Conservation (phyloP, 2,797 vertebrate genomes). For the Mus caroli region DNA sequence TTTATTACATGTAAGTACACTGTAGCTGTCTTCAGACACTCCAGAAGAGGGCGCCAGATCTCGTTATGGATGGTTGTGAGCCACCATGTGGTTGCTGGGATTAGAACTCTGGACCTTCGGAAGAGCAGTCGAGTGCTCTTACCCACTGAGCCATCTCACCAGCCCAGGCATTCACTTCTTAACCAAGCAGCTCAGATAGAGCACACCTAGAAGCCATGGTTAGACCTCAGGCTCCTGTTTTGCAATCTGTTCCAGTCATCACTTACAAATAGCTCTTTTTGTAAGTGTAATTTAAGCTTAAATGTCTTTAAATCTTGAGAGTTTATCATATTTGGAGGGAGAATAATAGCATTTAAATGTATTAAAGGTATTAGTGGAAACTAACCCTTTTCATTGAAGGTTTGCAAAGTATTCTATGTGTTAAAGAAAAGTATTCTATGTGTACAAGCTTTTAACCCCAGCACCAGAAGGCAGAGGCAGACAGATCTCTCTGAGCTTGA, state of each 20-base stretch:
- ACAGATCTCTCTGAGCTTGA: not conserved
- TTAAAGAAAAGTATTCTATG: not conserved
- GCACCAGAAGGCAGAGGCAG: not conserved
- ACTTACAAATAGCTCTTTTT: not conserved
- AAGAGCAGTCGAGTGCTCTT: too few species aligned
- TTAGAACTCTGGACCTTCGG: too few species aligned
- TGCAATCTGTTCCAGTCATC: not conserved
- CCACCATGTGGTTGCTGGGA: too few species aligned
- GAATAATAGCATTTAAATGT: not conserved
- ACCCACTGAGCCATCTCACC: too few species aligned
- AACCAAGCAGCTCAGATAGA: not conserved
- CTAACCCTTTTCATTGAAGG: not conserved
- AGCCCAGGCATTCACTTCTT: not conserved
- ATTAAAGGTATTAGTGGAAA: not conserved
- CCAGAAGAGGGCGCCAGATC: too few species aligned
- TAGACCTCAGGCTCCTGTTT: not conserved
- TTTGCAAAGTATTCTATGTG: not conserved
- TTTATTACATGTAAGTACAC: too few species aligned
- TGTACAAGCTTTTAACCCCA: not conserved
- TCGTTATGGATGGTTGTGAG: too few species aligned
- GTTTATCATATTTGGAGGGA: not conserved
- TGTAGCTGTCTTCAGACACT: too few species aligned
- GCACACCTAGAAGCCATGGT: not conserved
- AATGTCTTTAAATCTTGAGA: slow-evolving; percentile 36
- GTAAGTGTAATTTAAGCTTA: slow-evolving; percentile 15